Conservation (phyloP, 2,113 vertebrate species). For the Elephantulus edwardii region DNA sequence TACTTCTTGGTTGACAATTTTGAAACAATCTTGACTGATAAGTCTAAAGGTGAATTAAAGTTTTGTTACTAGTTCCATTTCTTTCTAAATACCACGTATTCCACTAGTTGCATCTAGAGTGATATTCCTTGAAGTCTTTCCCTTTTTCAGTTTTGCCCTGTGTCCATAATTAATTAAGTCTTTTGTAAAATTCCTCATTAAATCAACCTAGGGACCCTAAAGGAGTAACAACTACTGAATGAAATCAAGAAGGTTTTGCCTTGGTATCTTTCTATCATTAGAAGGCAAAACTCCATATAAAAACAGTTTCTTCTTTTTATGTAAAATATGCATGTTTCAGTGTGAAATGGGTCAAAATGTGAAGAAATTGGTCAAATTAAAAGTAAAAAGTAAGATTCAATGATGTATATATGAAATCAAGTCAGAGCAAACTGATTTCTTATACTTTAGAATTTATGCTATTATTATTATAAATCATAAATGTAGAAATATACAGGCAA, state of each 20-base stretch:
- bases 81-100: background rate
- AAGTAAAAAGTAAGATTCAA: background rate
- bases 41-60: background rate
- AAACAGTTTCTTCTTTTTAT: background rate
- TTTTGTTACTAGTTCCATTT: background rate
- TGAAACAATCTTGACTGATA: background rate
- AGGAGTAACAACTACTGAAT: background rate
- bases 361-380: background rate
- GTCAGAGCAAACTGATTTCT: background rate
- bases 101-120: background rate
- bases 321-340: background rate
- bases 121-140: background rate
- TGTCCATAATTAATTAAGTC: background rate
- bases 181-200: background rate
- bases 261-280: background rate
- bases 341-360: background rate
- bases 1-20: background rate
- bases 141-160: background rate
- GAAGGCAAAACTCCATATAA: background rate
- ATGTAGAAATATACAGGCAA: background rate
- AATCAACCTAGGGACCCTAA: background rate
- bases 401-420: background rate
- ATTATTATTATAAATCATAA: background rate
- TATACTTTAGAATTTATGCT: background rate
- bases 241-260: background rate